Evolutionary conservation across 2,113 vertebrate genomes (phyloP).

Genomic region (Xiphophorus couchianus): DNA sequence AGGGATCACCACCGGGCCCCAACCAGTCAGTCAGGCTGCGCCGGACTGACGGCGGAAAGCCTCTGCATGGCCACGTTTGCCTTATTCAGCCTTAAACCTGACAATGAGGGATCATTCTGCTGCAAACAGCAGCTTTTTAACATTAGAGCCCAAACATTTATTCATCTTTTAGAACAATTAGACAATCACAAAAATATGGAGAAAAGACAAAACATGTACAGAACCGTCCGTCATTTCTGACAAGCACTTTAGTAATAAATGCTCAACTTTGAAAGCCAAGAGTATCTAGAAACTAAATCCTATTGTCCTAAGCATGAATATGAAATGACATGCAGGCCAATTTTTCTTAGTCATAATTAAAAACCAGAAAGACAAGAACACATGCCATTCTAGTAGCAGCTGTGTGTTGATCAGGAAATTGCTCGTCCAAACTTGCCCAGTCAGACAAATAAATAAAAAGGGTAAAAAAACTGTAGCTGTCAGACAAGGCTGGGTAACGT

Average conservation of each 20-base stretch:
- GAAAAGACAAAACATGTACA: neutral
- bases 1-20: constrained; percentile 24
- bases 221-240: too few species aligned
- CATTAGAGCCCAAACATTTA: neutral
- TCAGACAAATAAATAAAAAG: neutral
- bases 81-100: constrained; percentile 34
- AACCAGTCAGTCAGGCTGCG: constrained; percentile 68
- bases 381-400: too few species aligned
- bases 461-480: too few species aligned
- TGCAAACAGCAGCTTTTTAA: neutral
- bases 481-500: too few species aligned
- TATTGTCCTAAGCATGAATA: too few species aligned
- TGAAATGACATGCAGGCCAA: too few species aligned
- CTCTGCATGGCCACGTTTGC: constrained; percentile 11
- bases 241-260: neutral
- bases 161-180: fast-evolving
- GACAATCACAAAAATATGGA: neutral
- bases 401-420: too few species aligned
- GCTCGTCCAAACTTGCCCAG: neutral
- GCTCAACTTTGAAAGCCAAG: neutral
- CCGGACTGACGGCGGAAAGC: constrained; percentile 30
- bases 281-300: too few species aligned
- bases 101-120: neutral
- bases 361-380: too few species aligned
- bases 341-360: too few species aligned